A percentile compares a stretch with the other conserved stretches of the same genome.
Evolutionary conservation across 2,113 vertebrate species (phyloP).

Genomic region (Zosterops lateralis): DNA sequence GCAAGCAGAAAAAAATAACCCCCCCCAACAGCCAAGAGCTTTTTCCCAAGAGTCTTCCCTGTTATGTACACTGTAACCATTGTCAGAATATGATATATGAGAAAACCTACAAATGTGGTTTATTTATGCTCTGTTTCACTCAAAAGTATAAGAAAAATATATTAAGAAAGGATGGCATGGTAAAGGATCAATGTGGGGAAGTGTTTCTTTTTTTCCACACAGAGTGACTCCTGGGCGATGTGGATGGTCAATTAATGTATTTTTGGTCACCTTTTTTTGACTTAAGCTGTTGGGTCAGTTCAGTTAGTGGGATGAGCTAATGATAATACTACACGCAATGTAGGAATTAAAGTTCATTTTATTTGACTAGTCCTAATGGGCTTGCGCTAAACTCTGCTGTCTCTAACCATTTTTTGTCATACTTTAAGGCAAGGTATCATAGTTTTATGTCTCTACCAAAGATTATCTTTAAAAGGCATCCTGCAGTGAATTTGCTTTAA

Average conservation of each 20-base stretch:
- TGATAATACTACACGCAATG: fast-evolving
- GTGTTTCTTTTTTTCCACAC: background rate
- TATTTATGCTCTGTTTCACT: background rate
- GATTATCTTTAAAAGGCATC: background rate
- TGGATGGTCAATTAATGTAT: background rate
- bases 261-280: background rate
- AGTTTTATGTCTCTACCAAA: background rate
- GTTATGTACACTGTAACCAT: background rate
- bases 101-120: background rate
- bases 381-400: background rate
- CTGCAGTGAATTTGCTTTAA: background rate
- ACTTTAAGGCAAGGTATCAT: background rate
- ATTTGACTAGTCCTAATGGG: background rate
- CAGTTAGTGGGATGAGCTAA: background rate
- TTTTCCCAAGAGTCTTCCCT: background rate
- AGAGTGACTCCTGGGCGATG: background rate
- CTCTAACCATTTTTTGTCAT: background rate
- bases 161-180: background rate
- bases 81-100: background rate
- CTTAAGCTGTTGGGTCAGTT: background rate
- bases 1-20: background rate
- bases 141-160: background rate
- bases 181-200: background rate
- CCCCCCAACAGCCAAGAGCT: background rate
- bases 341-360: background rate